These are phyloP conservation scores for Lithobates sylvaticus DNA, from an alignment of 2,797 vertebrate genomes.

Conservation along the genomic window DNA sequence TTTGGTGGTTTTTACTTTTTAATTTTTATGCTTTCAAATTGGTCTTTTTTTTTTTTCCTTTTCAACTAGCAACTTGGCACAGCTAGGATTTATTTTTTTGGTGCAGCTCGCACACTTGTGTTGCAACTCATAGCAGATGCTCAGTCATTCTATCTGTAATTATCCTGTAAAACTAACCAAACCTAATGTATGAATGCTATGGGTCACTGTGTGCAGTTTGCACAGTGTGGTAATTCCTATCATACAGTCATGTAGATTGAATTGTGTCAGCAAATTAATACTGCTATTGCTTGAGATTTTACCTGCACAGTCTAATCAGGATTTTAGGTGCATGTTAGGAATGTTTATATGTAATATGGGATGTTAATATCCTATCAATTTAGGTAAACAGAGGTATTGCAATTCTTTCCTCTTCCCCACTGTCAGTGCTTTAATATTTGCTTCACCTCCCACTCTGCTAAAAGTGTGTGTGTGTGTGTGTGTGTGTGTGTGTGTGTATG, in stretches of 20 bases:
- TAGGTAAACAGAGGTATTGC: too few species aligned
- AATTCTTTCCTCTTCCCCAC: too few species aligned
- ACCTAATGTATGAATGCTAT: not conserved
- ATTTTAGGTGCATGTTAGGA: too few species aligned
- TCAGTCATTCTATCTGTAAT: not conserved
- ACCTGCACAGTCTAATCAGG: not conserved
- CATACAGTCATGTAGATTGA: too few species aligned
- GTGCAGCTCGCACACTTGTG: not conserved
- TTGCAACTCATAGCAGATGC: not conserved
- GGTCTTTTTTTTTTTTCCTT: not conserved
- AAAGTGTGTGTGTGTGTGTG: too few species aligned
- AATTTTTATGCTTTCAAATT: not conserved
- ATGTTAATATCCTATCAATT: too few species aligned
- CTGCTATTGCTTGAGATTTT: not conserved
- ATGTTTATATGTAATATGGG: too few species aligned
- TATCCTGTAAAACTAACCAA: not conserved
- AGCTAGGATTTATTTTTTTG: not conserved
- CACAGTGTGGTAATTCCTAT: not conserved
- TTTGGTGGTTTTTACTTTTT: constrained; percentile 67
- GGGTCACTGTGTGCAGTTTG: not conserved
- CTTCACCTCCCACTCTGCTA: too few species aligned
- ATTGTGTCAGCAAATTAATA: not conserved
- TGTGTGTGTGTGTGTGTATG: too few species aligned
- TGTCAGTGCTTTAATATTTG: too few species aligned
- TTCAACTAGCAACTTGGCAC: constrained; percentile 35